Base-by-base conservation (phyloP, 1,140 invertebrate species). In the Cherax quadricarinatus region DNA sequence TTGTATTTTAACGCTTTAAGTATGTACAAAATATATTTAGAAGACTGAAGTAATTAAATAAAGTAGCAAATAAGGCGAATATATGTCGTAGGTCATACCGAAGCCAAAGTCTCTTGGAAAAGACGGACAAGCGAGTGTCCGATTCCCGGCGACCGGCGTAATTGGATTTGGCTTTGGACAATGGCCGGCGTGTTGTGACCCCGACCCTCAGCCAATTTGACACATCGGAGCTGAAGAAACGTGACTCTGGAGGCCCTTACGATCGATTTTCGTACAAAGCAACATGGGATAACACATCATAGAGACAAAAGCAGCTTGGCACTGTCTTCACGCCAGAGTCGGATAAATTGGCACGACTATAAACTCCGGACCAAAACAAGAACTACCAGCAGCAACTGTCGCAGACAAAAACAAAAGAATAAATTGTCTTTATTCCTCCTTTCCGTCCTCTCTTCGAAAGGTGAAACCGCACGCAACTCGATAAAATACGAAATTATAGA, bases 121-220 rank as follows among this genome's bases (percentile, higher is more conserved):
- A 49, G 30, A 48, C 84, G 89, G 49, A 87, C 48, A 62, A 48
- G 84, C 3, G 89, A 91, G 89, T 91, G 89, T 91, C 89, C 89
- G 89, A 91, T 91, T 91, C 89, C 83, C 60, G 84, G 89, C 73
- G 89, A 86, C 83, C 75, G 9, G 21, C 24, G 78, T 91, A 91
- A 91, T 91, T 86, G 89, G 89, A 91, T 91, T 91, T 91, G 89
- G 78, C 89, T 91, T 91, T 79, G 85, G 89, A 86, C 89, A 91
- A 91, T 91, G 41, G 75, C 70, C 49, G 83, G 73, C 82, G 70
- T 86, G 84, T 66, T 81, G 75, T 91, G 89, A 91, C 89, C 89
- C 89, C 73, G 53, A 88, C 75, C 78, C 41, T 70, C 86, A 73
- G 53, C 86, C 86, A 88, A 57, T 88, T 79, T 53, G 21, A 49